Percentiles rank a stretch among this genome's conserved stretches.
These are phyloP conservation scores for Acanthacorydalis orientalis DNA, from an alignment of 2,888 invertebrate species.

Conservation along the genomic window DNA sequence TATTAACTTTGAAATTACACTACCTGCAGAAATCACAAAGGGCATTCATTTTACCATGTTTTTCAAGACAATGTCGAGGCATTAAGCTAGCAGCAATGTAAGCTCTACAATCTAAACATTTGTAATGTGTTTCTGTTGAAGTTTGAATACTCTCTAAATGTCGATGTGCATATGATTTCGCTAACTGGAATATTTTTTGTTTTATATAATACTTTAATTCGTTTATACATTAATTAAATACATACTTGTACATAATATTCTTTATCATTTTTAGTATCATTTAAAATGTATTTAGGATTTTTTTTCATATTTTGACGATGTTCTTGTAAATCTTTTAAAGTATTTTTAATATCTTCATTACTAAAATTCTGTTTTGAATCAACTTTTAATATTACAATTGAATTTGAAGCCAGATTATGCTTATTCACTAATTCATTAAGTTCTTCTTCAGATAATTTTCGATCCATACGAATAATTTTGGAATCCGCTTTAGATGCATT, in stretches of 20 bases:
- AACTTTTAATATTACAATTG: background rate
- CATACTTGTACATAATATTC: background rate
- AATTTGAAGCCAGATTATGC: background rate
- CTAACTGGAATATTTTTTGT: background rate
- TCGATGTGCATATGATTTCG: constrained; percentile 2
- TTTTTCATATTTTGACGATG: background rate
- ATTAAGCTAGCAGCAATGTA: background rate
- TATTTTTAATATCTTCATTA: constrained; percentile 1
- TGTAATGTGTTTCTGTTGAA: background rate
- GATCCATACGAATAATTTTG: constrained; percentile 3
- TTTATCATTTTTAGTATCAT: background rate
- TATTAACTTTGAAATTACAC: no score
- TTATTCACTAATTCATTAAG: background rate
- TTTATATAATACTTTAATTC: background rate
- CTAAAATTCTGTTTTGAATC: background rate
- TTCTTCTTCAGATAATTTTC: constrained; percentile 2
- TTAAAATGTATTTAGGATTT: background rate
- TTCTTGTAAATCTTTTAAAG: background rate
- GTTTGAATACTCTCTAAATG: constrained; percentile 2
- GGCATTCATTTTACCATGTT: constrained; percentile 1
- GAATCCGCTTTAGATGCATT: no score
- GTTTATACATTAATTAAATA: background rate
- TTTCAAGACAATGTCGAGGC: background rate
- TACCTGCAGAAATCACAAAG: constrained; percentile 4
- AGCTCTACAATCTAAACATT: constrained; percentile 2